Evolutionary conservation across 2,113 vertebrate genomes (phyloP).

Genomic region (Mormoops blainvillei): DNA sequence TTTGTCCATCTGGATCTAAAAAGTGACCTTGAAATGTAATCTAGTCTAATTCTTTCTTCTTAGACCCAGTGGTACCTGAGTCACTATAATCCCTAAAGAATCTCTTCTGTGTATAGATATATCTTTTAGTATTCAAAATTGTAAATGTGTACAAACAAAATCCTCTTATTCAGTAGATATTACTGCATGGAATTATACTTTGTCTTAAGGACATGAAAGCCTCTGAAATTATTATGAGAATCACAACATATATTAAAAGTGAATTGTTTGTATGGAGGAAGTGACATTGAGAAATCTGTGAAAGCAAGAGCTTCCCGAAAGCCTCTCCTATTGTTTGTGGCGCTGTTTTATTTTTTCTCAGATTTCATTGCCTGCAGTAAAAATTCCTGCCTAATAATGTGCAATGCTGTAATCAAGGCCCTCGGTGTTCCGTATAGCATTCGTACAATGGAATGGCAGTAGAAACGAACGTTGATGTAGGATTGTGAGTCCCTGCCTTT

Average conservation of each 20-base stretch:
- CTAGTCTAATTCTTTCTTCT: not conserved
- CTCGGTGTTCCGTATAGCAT: slow-evolving; percentile 34
- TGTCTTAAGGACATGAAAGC: slow-evolving; percentile 65
- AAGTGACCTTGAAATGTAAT: not conserved
- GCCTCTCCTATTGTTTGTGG: slow-evolving; percentile 1
- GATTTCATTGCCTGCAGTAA: slow-evolving; percentile 61
- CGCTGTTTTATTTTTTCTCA: slow-evolving; percentile 18
- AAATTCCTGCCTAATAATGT: slow-evolving; percentile 39
- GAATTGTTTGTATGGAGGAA: slow-evolving; percentile 64
- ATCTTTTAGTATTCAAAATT: slow-evolving; percentile 46
- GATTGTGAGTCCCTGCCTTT: not conserved
- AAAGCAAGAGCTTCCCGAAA: slow-evolving; percentile 63
- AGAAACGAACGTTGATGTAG: not conserved
- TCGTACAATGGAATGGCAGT: slow-evolving; percentile 29
- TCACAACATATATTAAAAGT: slow-evolving; percentile 69
- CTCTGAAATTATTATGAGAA: slow-evolving; percentile 61
- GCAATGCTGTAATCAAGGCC: slow-evolving; percentile 19
- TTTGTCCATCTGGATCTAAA: not conserved
- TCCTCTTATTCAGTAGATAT: slow-evolving; percentile 48
- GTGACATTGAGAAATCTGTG: slow-evolving; percentile 66
- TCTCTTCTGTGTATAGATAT: not conserved
- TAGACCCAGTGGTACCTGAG: not conserved
- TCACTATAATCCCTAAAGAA: not conserved
- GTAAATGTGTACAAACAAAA: slow-evolving; percentile 50
- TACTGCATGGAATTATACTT: slow-evolving; percentile 14